These are phyloP conservation scores for Smittia sp. DNA, from an alignment of 2,888 invertebrate species.

Conservation along the genomic window DNA sequence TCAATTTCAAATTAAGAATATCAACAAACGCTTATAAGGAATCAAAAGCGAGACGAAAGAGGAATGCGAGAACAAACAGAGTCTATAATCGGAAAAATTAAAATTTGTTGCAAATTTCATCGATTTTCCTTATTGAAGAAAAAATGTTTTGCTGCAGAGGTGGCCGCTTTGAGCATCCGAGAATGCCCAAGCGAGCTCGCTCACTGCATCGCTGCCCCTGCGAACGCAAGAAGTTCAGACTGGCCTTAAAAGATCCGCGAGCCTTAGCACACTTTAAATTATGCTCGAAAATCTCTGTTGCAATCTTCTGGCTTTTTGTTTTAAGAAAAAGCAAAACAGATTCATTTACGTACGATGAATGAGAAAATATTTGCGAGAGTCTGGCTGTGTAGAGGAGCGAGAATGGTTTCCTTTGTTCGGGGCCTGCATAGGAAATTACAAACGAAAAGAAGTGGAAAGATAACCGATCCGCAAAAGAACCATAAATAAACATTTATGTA, in stretches of 20 bases:
- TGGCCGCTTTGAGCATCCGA: too few species aligned
- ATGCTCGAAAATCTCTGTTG: background rate
- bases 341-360: background rate
- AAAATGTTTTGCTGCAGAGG: too few species aligned
- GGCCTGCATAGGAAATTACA: constrained; percentile 22
- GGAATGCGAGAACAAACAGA: background rate
- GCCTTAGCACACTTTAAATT: too few species aligned
- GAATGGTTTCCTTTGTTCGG: constrained; percentile 16
- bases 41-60: background rate
- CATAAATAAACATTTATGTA: constrained; percentile 40
- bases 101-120: background rate
- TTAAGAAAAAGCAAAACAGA: background rate
- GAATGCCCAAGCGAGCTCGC: too few species aligned
- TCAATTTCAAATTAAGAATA: background rate
- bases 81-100: background rate
- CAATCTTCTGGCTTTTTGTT: background rate
- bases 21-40: background rate
- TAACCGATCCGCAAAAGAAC: constrained; percentile 35
- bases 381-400: background rate
- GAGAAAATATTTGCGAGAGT: background rate
- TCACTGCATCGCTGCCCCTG: too few species aligned
- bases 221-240: too few species aligned
- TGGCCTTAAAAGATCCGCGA: too few species aligned
- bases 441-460: constrained; percentile 30
- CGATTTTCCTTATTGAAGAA: too few species aligned